Conservation (phyloP, 2,113 vertebrate genomes). For the Theristicus caerulescens region DNA sequence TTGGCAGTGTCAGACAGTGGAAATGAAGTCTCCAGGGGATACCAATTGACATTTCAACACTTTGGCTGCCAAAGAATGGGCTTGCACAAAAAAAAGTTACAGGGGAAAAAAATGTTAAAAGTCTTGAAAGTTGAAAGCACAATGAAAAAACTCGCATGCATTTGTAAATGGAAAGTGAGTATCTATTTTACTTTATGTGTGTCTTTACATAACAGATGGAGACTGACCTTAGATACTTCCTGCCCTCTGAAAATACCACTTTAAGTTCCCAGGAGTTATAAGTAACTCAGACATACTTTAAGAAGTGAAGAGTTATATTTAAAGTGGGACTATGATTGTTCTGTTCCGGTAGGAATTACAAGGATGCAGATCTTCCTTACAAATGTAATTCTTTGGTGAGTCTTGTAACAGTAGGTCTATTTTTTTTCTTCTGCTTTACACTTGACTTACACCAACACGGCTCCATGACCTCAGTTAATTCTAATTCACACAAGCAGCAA, state of each 20-base stretch:
- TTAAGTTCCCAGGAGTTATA: neutral
- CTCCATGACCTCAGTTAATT: neutral
- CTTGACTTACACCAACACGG: neutral
- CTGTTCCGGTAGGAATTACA: neutral
- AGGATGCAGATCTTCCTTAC: neutral
- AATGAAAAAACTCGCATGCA: neutral
- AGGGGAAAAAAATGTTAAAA: neutral
- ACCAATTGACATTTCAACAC: conserved; percentile 40
- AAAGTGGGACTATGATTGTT: neutral
- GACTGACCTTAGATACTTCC: neutral
- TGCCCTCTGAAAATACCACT: neutral
- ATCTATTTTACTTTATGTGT: neutral
- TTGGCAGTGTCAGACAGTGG: conserved; percentile 30
- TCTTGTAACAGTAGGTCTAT: neutral
- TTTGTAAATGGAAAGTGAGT: neutral
- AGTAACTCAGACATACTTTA: neutral
- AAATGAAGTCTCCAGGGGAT: conserved; percentile 38
- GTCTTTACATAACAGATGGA: neutral
- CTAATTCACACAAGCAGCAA: neutral
- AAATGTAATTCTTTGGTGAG: neutral
- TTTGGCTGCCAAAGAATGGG: conserved; percentile 26
- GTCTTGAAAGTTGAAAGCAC: neutral
- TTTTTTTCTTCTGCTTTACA: neutral
- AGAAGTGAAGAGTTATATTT: neutral
- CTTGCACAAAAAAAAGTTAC: neutral